Percentiles rank a stretch among this genome's conserved stretches.
Evolutionary conservation across 2,797 vertebrate species (phyloP).

Genomic region (Danio aesculapii): DNA sequence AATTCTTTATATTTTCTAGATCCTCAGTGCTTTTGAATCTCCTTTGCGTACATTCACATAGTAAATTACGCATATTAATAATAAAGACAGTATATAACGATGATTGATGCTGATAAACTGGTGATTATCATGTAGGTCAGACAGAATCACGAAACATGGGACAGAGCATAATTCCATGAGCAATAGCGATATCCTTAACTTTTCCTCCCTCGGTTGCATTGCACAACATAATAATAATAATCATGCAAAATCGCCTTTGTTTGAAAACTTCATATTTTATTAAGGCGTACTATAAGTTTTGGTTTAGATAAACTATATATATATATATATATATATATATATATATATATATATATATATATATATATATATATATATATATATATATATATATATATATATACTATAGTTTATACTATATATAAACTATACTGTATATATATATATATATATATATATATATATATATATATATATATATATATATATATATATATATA

Average conservation of each 20-base stretch:
- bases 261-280: neutral
- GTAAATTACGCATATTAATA: constrained; percentile 20
- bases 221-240: neutral
- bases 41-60: neutral
- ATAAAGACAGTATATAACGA: neutral
- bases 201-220: neutral
- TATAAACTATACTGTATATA: no score
- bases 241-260: neutral
- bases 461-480: no score
- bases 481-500: neutral
- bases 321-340: no score
- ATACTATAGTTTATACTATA: no score
- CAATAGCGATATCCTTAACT: constrained; percentile 11
- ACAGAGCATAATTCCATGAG: constrained; percentile 1
- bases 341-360: neutral
- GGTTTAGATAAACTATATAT: no score
- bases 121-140: constrained; percentile 41
- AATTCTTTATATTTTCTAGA: neutral
- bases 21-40: neutral
- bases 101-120: constrained; percentile 24
- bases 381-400: neutral
- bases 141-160: neutral
- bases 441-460: no score
- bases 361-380: no score
- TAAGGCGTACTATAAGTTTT: neutral